Conservation (phyloP, 2,888 invertebrate genomes). For the Rhingia campestris region DNA sequence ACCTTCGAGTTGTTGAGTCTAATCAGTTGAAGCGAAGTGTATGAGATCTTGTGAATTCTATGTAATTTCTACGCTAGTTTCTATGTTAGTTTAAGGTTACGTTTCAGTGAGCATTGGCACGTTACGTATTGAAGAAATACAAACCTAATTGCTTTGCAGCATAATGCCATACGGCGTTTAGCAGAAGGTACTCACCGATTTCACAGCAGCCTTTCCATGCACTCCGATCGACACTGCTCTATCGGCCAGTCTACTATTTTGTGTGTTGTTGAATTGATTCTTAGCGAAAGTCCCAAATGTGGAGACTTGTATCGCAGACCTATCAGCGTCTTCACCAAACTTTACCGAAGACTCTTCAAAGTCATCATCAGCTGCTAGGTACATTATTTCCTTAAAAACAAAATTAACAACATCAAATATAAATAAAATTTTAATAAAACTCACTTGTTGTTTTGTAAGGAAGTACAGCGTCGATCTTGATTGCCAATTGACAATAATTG, state of each 20-base stretch:
- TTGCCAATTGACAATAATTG: slow-evolving; percentile 85
- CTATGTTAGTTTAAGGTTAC: too few relatives aligned
- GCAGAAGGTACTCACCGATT: slow-evolving; percentile 82
- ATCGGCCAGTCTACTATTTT: slow-evolving; percentile 40
- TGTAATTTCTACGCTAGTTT: too few relatives aligned
- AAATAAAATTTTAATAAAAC: slow-evolving; percentile 52
- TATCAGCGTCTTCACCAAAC: slow-evolving; percentile 77
- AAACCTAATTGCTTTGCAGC: too few relatives aligned
- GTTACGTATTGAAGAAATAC: too few relatives aligned
- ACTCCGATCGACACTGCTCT: slow-evolving; percentile 81
- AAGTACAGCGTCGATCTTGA: slow-evolving; percentile 86
- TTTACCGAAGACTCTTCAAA: slow-evolving; percentile 81
- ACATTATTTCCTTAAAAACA: slow-evolving; percentile 83
- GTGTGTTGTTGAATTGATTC: slow-evolving; percentile 78
- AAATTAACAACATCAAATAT: slow-evolving; percentile 32
- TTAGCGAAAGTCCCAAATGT: slow-evolving; percentile 83
- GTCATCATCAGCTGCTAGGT: slow-evolving; percentile 82
- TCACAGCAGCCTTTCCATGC: slow-evolving; percentile 82
- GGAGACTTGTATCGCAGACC: slow-evolving; percentile 80
- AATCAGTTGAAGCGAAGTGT: too few relatives aligned
- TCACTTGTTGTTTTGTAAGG: slow-evolving; percentile 85
- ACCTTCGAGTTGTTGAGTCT: too few relatives aligned
- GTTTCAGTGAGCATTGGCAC: too few relatives aligned
- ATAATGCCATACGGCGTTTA: background rate
- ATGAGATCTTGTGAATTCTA: too few relatives aligned